Evolutionary conservation across 1,140 invertebrate species (phyloP).

Genomic region (Drosophila lacertosa): DNA sequence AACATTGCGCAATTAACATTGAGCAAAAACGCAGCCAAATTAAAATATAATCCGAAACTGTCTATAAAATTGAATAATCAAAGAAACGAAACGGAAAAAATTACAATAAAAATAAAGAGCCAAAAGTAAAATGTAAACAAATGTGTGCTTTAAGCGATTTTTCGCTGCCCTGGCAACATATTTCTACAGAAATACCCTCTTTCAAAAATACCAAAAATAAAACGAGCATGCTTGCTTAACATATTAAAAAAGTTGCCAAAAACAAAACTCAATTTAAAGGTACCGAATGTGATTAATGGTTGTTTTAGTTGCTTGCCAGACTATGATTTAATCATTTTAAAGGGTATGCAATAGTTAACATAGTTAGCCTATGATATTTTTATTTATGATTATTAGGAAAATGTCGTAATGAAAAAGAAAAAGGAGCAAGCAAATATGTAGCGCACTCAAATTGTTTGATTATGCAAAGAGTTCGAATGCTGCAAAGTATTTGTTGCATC

Average conservation of each 20-base stretch:
- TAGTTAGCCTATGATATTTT: not conserved
- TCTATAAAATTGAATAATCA: slow-evolving; percentile 29
- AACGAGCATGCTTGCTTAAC: no score
- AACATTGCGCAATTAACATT: slow-evolving; percentile 48
- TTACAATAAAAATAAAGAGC: not conserved
- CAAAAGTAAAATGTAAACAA: slow-evolving; percentile 37
- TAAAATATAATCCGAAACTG: slow-evolving; percentile 37
- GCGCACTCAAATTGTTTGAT: slow-evolving; percentile 29
- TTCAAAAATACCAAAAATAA: no score
- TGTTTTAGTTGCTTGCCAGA: no score
- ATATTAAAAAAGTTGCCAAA: no score
- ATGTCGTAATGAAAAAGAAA: slow-evolving; percentile 7
- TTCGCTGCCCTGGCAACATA: slow-evolving; percentile 36
- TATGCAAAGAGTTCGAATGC: slow-evolving; percentile 27
- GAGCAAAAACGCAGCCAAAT: slow-evolving; percentile 28
- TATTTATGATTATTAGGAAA: slow-evolving; percentile 4
- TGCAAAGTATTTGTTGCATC: slow-evolving; percentile 12
- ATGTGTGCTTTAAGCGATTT: slow-evolving; percentile 19
- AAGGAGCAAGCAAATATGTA: not conserved
- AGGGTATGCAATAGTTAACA: no score
- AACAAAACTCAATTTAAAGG: no score
- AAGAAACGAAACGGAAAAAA: not conserved
- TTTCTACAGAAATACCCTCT: not conserved
- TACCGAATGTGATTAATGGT: no score
- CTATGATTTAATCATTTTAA: no score